Base-by-base conservation (phyloP, 1,140 invertebrate species). In the Colletes gigas region DNA sequence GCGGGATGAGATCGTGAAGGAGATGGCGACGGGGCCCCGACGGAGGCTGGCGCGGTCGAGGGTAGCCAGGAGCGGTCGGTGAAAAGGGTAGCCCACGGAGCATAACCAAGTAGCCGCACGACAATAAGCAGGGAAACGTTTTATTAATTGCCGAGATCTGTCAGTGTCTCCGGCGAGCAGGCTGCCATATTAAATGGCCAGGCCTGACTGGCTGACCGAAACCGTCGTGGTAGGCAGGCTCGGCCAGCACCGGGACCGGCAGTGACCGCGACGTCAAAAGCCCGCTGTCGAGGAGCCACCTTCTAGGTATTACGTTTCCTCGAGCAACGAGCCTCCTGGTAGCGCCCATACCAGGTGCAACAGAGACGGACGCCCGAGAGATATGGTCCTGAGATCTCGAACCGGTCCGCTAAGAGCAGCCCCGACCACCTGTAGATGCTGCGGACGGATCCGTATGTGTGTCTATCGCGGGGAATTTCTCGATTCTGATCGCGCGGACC, bases 91-190 rank as follows among this genome's bases (percentile, higher is more conserved):
- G 84, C 79, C 88, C 77, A 83, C 76, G 79, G 81, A 87, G 89
- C 89, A 90, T 89, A 91, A 88, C 83, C 89, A 88, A 89, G 89
- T 90, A 90, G 89, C 84, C 65, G 63, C 88, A 91, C 89, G 88
- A 92, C 92, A 92, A 92, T 92, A 90, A 91, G 87, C 88, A 88
- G 85, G 85, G 89, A 92, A 92, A 91, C 90, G 88, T 92, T 91
- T 92, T 92, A 92, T 92, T 92, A 92, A 92, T 92, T 92, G 88
- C 90, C 79, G 81, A 91, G 88, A 92, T 92, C 88, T 78, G 89
- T 92, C 92, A 92, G 91, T 92, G 92, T 92, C 92, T 88, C 83
- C 76, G 81, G 70, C 62, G 70, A 73, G 73, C 74, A 41, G 52
- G 74, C 80, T 88, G 86, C 89, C 88, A 91, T 90, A 92, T 92